These are phyloP conservation scores for Ophion slaviceki DNA, from an alignment of 2,888 invertebrate species.

Conservation along the genomic window DNA sequence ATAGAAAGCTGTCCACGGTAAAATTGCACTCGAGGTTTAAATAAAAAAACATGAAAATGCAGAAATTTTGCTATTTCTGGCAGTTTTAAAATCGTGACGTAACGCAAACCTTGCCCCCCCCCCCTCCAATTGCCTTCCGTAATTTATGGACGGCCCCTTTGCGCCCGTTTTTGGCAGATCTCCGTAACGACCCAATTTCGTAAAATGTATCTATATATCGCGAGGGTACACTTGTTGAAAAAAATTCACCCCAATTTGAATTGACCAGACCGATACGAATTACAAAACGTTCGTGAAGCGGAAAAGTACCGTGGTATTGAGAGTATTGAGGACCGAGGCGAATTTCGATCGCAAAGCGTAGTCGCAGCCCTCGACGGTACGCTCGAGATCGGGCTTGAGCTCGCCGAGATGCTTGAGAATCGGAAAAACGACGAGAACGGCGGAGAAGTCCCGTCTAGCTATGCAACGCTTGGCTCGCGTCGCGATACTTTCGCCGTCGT, in stretches of 20 bases:
- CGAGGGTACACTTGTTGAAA: neutral
- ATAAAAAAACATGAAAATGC: too few species aligned
- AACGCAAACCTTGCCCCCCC: too few species aligned
- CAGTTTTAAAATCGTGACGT: too few species aligned
- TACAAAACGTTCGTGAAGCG: neutral
- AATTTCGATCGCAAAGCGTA: slow-evolving; percentile 89
- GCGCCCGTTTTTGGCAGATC: too few species aligned
- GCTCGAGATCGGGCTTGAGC: slow-evolving; percentile 92
- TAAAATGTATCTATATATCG: too few species aligned
- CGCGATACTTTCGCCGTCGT: slow-evolving; percentile 94
- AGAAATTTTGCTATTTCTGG: too few species aligned
- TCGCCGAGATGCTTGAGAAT: slow-evolving; percentile 91
- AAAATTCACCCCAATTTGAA: neutral
- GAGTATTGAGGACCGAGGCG: slow-evolving; percentile 89
- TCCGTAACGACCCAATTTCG: too few species aligned
- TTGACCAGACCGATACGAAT: neutral
- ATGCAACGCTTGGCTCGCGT: slow-evolving; percentile 90
- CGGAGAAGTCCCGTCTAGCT: slow-evolving; percentile 90
- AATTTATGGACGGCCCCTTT: too few species aligned
- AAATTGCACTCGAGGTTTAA: too few species aligned
- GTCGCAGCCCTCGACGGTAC: slow-evolving; percentile 90
- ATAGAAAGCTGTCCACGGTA: too few species aligned
- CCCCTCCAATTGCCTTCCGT: too few species aligned
- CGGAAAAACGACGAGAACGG: slow-evolving; percentile 92
- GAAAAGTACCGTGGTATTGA: slow-evolving; percentile 89